Percentiles rank a stretch among this genome's conserved stretches.
These are phyloP conservation scores for Ladona fulva DNA, from an alignment of 1,140 invertebrate species.

Conservation along the genomic window DNA sequence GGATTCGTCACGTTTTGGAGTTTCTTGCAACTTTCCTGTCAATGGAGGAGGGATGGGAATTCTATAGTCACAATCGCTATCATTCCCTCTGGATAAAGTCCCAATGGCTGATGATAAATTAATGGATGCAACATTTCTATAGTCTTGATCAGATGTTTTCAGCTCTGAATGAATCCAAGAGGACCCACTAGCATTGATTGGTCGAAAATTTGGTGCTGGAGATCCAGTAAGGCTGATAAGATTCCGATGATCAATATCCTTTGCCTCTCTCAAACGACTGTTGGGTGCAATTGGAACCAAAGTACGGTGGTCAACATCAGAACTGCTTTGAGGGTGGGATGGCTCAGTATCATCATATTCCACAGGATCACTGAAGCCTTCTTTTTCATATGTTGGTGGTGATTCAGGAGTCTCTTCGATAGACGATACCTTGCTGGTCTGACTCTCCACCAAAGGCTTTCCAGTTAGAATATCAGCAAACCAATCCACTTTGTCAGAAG, in stretches of 20 bases:
- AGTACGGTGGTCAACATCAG: constrained; percentile 23
- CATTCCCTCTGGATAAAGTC: background rate
- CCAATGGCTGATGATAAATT: background rate
- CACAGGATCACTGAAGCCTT: constrained; percentile 39
- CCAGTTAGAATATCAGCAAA: background rate
- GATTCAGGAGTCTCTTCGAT: constrained; percentile 42
- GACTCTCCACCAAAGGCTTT: background rate
- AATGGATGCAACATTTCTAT: background rate
- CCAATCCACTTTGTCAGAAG: background rate
- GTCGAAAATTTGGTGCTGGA: constrained; percentile 25
- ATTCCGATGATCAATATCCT: constrained; percentile 48
- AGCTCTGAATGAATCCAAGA: background rate
- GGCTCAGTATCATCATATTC: constrained; percentile 45
- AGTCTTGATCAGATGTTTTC: background rate
- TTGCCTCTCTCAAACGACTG: background rate
- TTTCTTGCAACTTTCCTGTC: background rate
- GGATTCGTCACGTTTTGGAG: background rate
- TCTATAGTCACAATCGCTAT: background rate
- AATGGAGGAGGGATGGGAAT: background rate
- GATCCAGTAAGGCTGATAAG: constrained; percentile 72
- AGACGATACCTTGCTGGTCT: background rate
- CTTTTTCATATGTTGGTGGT: constrained; percentile 54
- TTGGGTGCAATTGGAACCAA: constrained; percentile 19
- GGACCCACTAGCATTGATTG: background rate
- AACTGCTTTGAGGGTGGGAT: constrained; percentile 14